Base-by-base conservation (phyloP, 2,888 invertebrate genomes). In the Cyaniris semiargus region DNA sequence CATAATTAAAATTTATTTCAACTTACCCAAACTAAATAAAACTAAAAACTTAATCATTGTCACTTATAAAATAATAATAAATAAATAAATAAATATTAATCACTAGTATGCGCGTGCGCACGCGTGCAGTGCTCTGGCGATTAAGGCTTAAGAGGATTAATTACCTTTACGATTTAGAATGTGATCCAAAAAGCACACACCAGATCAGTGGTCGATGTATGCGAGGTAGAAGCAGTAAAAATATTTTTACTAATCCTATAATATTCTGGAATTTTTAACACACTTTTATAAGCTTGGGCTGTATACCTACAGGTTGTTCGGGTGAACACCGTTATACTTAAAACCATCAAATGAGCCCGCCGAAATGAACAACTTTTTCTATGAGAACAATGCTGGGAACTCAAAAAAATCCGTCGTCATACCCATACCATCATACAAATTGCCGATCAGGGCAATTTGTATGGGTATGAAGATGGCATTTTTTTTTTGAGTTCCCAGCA, bases 91-190 rank as follows among this genome's bases (percentile, higher is more conserved):
- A 83, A 83, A 80, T 80, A 80, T 79, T 75, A 70, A 78, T 81
- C 70, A 79, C 82, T 79, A 78, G 78, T 27, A 13, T 82, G 83
- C 87, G 78, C 79, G 76, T 83, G 81, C 81, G 85, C 82, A 80
- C 83, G 81, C 82, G 79, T 81, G 79, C 79, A 81, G 76, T 78
- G 76, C 78, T 56, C 31, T 79, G 83, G 83, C 84, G 84, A 87
- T 87, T 88, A 85, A 85, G 80, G 88, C 87, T 87, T 86, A 85
- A 84, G 83, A 81, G 82, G 86, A 85, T 88, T 86, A 87, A 85
- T 88, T 86, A 87, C 85, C 80, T 84, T 87, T 87, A 83, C 81
- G 86, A 85, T 86, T 86, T 89, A 89, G 88, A 89, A 86, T 83
- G 87, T 84, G 84, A 81, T 86, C 74, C 48, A 27, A 74, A 74